Conservation (phyloP, 2,797 vertebrate genomes). For the Synaphobranchus kaupii region DNA sequence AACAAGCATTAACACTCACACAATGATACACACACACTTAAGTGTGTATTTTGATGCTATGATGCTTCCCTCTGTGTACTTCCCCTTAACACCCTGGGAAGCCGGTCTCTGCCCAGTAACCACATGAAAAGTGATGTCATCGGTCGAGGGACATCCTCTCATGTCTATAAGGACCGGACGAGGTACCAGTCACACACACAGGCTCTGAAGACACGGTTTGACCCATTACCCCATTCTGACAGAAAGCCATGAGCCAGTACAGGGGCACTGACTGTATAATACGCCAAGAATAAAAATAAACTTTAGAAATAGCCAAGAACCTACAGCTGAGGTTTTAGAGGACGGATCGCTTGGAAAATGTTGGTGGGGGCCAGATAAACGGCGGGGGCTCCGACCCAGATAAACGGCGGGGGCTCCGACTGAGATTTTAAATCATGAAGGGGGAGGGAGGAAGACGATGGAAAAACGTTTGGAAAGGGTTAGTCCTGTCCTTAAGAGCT, state of each 20-base stretch:
- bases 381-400: no score
- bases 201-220: neutral
- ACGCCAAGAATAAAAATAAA: neutral
- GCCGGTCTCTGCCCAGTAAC: neutral
- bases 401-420: no score
- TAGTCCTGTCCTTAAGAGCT: neutral
- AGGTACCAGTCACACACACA: neutral
- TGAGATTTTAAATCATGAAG: neutral
- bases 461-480: neutral
- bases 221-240: neutral
- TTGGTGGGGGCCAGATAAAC: neutral
- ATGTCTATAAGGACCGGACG: neutral
- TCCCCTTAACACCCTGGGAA: neutral
- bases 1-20: neutral
- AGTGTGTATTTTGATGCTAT: neutral
- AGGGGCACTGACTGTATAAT: neutral
- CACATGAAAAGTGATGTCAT: neutral
- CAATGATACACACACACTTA: neutral
- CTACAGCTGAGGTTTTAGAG: neutral
- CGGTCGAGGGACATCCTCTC: neutral
- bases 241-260: neutral
- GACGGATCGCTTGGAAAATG: neutral
- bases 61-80: neutral
- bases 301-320: neutral
- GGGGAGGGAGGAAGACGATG: neutral